Base-by-base conservation (phyloP, 2,797 vertebrate species). In the Enteromius anoplus region DNA sequence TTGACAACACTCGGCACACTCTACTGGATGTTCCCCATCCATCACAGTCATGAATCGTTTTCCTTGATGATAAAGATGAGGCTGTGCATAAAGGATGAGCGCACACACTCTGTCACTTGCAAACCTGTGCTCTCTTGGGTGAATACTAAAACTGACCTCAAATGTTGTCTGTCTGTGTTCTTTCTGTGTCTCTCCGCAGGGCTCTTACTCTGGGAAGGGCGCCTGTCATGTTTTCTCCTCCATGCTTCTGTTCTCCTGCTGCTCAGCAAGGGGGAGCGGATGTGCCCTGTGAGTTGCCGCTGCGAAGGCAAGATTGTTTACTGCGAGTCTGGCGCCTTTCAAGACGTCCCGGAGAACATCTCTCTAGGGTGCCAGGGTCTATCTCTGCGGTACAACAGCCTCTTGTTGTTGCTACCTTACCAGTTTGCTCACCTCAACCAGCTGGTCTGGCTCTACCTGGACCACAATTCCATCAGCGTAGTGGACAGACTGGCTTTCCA, bases 221-320 rank as follows among this genome's bases (percentile, higher is more conserved):
- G 92, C 89, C 86, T 94, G 80, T 91, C 91, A 34, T 93, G 91
- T 90, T 91, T 94, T 86, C 92, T 95, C 60, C 91, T 95, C 86
- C 93, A 94, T 84, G 89, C 91, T 58, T 92, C 93, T 69, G 93
- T 94, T 88, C 87, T 97, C 85, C 95, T 93, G 71, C 90, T 93
- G 93, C 94, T 96, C 72, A 91, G 93, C 82, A 91, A 93, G 81
- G 96, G 96, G 87, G 96, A 98, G 95, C 94, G 94, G 90, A 95
- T 95, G 88, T 99, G 97, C 93, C 97, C 97, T 19, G 93, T 89
- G 86, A 97, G 91, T 91, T 99, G 98, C 92, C 95, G 97, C 90
- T 99, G 98, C 12, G 98, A 99, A 86, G 97, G 97, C 64, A 99
- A 99, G 92, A 98, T 98, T 84, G 97, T 97, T 86, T 98, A 99